Percentiles rank a stretch among this genome's conserved stretches.
phyloP scores from a whole-genome alignment of 2,888 invertebrate species.

The Athrips mouffetella region DNA sequence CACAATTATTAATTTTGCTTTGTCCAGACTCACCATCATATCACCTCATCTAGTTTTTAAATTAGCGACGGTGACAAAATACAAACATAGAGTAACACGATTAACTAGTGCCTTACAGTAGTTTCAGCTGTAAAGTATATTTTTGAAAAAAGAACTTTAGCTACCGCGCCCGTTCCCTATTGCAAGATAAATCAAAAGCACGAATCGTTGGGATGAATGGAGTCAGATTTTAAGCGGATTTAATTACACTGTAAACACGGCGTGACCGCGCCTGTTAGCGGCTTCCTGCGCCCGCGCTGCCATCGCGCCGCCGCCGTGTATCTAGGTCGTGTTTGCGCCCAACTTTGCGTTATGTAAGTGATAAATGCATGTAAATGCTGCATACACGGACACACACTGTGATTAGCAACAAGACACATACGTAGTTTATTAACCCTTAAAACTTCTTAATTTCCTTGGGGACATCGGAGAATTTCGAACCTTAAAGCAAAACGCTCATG shows the following conservation, averaged over 20 bases:
- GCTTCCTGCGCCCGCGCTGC: conserved; percentile 54
- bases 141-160: neutral
- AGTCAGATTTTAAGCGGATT: conserved; percentile 55
- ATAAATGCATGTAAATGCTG: conserved; percentile 36
- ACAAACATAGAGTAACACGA: too few species aligned
- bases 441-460: too few species aligned
- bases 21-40: too few species aligned
- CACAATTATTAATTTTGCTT: too few species aligned
- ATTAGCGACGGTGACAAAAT: too few species aligned
- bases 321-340: conserved; percentile 54
- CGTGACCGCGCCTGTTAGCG: conserved; percentile 56
- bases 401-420: too few species aligned
- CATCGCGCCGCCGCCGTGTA: too few species aligned
- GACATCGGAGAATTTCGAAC: too few species aligned
- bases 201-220: conserved; percentile 37
- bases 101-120: too few species aligned
- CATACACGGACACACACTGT: neutral
- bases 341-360: conserved; percentile 53
- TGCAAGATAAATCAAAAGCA: conserved; percentile 9
- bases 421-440: too few species aligned
- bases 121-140: neutral
- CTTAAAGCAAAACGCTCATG: too few species aligned
- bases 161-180: neutral
- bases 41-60: too few species aligned
- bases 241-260: conserved; percentile 64